Conservation (phyloP, 2,113 vertebrate species). For the Stegostoma tigrinum region DNA sequence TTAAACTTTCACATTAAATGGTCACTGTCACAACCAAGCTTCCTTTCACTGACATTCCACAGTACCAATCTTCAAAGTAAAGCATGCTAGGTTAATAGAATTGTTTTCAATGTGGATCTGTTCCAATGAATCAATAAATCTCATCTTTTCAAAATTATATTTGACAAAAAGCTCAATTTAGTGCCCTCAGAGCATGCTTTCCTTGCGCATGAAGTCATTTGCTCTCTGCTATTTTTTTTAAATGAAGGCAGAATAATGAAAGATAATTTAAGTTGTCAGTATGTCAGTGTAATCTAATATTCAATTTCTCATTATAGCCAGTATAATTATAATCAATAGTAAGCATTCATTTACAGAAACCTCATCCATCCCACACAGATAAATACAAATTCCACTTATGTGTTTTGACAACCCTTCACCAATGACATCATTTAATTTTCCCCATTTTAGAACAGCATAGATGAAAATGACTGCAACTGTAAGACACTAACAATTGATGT, state of each 20-base stretch:
- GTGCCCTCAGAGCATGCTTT: neutral
- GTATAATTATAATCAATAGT: conserved; percentile 9
- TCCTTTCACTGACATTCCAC: neutral
- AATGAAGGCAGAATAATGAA: neutral
- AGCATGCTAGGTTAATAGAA: neutral
- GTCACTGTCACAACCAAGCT: too few relatives aligned
- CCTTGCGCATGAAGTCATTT: neutral
- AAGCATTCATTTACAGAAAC: neutral
- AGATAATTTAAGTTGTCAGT: neutral
- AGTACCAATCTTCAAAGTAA: neutral
- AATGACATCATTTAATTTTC: neutral
- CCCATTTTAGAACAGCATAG: neutral
- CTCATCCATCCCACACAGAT: neutral
- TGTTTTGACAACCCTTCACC: neutral
- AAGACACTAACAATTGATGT: neutral
- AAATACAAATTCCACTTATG: neutral
- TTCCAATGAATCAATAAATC: neutral
- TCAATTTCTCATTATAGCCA: neutral
- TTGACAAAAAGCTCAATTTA: neutral
- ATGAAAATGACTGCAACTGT: neutral
- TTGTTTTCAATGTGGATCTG: neutral
- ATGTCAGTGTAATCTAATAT: neutral
- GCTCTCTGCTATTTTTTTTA: neutral
- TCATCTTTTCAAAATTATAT: neutral
- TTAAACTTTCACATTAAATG: too few relatives aligned